These are phyloP conservation scores for Trissolcus basalis DNA, from an alignment of 1,140 invertebrate genomes.

Conservation along the genomic window DNA sequence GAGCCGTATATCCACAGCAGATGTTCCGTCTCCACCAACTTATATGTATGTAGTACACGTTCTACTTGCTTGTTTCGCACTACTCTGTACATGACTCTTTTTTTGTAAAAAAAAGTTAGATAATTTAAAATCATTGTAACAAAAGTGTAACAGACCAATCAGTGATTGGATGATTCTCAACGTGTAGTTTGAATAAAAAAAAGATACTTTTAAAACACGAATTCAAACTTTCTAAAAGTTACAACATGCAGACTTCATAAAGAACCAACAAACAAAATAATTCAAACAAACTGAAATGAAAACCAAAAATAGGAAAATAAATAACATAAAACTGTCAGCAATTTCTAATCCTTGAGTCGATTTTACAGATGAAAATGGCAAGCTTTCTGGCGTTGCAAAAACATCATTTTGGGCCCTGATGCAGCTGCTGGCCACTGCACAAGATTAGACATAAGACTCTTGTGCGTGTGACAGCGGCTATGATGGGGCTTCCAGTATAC, in stretches of 20 bases:
- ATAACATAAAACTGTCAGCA: no score
- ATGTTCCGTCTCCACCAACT: slow-evolving; percentile 69
- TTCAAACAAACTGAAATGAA: no score
- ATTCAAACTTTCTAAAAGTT: no score
- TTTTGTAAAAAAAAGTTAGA: slow-evolving; percentile 5
- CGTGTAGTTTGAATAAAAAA: no score
- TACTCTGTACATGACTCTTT: slow-evolving; percentile 3
- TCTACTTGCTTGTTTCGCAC: slow-evolving; percentile 46
- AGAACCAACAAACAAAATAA: no score
- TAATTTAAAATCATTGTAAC: not conserved
- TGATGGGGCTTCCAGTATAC: slow-evolving; percentile 81
- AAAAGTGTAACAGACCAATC: not conserved
- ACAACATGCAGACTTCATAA: no score
- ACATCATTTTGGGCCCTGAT: slow-evolving; percentile 79
- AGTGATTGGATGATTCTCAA: no score
- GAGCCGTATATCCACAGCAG: slow-evolving; percentile 68
- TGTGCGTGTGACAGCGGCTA: slow-evolving; percentile 98
- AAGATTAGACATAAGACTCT: slow-evolving; percentile 94
- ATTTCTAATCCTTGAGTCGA: no score
- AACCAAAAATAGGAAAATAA: no score
- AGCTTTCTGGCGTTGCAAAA: not conserved
- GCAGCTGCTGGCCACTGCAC: slow-evolving; percentile 97
- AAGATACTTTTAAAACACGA: no score
- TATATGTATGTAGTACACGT: slow-evolving; percentile 56
- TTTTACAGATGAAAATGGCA: not conserved